Percentiles rank a stretch among this genome's conserved stretches.
These are phyloP conservation scores for Drosophila paramelanica DNA, from an alignment of 2,888 invertebrate species.

Conservation along the genomic window DNA sequence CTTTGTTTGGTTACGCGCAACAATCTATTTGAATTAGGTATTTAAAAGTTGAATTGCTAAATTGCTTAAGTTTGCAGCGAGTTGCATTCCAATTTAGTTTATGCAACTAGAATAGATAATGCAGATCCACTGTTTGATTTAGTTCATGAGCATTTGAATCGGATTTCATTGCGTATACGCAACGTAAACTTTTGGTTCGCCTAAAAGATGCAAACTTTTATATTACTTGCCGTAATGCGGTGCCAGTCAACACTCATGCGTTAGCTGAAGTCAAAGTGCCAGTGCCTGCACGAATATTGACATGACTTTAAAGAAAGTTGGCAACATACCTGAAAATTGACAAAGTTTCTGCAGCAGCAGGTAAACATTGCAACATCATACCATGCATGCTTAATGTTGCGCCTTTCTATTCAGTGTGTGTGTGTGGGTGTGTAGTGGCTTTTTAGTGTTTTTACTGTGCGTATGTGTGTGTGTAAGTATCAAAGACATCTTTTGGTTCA, in stretches of 20 bases:
- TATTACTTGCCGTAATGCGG: constrained; percentile 2
- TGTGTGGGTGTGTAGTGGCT: constrained; percentile 22
- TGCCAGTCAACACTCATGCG: neutral
- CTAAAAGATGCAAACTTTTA: constrained; percentile 17
- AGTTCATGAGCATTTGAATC: neutral
- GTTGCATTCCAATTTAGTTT: neutral
- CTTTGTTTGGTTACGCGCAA: constrained; percentile 1
- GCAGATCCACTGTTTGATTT: neutral
- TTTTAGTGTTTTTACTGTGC: constrained; percentile 5
- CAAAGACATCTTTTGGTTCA: constrained; percentile 53
- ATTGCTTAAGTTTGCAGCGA: neutral
- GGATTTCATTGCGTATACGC: constrained; percentile 16
- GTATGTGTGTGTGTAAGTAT: constrained; percentile 17
- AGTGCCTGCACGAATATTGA: constrained; percentile 24
- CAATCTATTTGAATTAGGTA: constrained; percentile 4
- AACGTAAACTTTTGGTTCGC: constrained; percentile 4
- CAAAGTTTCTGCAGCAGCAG: constrained; percentile 31
- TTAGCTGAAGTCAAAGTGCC: constrained; percentile 24
- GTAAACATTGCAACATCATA: constrained; percentile 33
- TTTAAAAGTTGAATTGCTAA: constrained; percentile 15
- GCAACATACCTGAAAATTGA: constrained; percentile 43
- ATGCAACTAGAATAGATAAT: neutral
- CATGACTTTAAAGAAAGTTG: constrained; percentile 53
- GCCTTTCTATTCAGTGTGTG: constrained; percentile 8
- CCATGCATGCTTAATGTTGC: constrained; percentile 44